Evolutionary conservation across 2,113 vertebrate species (phyloP).

Genomic region (Falco punctatus): DNA sequence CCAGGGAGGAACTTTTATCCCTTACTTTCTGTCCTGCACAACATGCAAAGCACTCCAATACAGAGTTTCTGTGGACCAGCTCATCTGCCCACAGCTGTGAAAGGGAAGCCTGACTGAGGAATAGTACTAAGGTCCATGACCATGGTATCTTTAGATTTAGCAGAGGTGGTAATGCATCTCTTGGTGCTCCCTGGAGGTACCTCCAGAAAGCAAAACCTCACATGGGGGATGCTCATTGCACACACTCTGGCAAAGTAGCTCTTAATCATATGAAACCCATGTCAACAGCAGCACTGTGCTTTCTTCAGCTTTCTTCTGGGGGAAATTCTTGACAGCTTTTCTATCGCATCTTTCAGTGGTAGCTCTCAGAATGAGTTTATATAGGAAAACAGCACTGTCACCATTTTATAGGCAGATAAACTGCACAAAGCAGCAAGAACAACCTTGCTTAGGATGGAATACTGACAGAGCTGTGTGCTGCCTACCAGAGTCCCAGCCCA

Average conservation of each 20-base stretch:
- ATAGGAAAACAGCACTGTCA: neutral
- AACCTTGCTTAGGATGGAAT: neutral
- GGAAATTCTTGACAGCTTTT: neutral
- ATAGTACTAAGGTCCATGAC: neutral
- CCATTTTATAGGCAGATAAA: neutral
- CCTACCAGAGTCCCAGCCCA: neutral
- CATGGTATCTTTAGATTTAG: neutral
- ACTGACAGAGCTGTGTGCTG: neutral
- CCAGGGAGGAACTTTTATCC: neutral
- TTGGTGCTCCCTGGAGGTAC: neutral
- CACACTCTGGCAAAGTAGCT: neutral
- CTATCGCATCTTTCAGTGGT: neutral
- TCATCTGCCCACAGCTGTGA: neutral
- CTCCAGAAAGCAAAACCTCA: neutral
- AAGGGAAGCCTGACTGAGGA: neutral
- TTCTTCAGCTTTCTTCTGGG: neutral
- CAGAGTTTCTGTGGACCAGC: neutral
- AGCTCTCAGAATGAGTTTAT: neutral
- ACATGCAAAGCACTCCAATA: neutral
- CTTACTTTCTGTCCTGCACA: neutral
- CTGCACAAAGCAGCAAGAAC: neutral
- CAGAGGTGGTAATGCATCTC: neutral
- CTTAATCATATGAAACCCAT: neutral
- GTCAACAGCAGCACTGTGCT: neutral
- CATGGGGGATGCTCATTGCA: neutral